Conservation (phyloP, 2,888 invertebrate genomes). For the Acanthosepion pharaonis region DNA sequence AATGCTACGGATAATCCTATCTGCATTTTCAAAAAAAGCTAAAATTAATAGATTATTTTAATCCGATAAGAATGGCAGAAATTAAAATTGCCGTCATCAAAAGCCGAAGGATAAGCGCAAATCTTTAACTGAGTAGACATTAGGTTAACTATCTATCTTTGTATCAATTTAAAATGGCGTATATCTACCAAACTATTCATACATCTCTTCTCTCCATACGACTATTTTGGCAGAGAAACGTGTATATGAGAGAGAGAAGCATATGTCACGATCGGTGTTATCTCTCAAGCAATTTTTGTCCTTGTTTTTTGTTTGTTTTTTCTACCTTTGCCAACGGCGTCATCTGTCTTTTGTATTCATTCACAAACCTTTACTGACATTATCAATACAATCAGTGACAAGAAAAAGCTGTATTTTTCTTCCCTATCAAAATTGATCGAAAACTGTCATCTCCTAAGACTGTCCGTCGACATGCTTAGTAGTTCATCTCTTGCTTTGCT, state of each 20-base stretch:
- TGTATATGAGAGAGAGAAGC: neutral
- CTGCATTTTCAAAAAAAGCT: too few species aligned
- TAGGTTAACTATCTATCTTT: too few species aligned
- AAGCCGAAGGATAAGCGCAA: too few species aligned
- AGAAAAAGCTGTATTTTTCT: neutral
- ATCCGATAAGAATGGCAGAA: too few species aligned
- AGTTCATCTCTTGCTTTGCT: neutral
- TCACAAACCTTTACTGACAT: neutral
- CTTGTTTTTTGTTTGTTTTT: neutral
- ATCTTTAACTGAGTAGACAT: too few species aligned
- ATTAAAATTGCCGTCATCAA: too few species aligned
- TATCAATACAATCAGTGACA: conserved; percentile 9
- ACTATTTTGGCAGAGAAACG: neutral
- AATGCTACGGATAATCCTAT: too few species aligned
- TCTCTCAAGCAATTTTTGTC: neutral
- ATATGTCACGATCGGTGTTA: neutral
- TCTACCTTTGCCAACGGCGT: neutral
- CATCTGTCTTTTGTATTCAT: neutral
- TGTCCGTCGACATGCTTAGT: neutral
- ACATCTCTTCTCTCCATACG: too few species aligned
- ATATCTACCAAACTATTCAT: too few species aligned
- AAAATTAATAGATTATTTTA: too few species aligned
- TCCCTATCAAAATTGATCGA: neutral
- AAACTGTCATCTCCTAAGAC: neutral
- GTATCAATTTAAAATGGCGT: too few species aligned